Evolutionary conservation across 2,888 invertebrate species (phyloP).

Genomic region (Tipula unca): DNA sequence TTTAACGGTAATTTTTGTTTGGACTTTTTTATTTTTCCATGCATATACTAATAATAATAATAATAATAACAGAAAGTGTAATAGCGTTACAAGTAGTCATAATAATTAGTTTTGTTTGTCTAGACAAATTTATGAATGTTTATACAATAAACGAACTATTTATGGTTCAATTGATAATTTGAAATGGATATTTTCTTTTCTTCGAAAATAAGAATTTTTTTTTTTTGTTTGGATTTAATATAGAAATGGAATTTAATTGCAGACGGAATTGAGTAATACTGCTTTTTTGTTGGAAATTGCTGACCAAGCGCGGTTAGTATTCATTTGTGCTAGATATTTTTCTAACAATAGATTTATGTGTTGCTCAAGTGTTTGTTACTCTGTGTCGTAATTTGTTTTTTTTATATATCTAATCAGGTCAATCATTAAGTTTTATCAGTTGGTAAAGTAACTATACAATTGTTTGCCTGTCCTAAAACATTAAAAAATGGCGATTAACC

Average conservation of each 20-base stretch:
- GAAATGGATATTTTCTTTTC: background rate
- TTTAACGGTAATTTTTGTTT: background rate
- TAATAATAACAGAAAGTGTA: background rate
- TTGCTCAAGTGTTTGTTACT: no score
- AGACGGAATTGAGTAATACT: background rate
- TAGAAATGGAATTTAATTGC: background rate
- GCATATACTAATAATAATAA: no score
- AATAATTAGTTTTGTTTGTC: background rate
- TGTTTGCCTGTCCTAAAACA: no score
- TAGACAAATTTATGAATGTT: background rate
- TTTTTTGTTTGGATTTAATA: no score
- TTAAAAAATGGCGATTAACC: no score
- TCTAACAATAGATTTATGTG: no score
- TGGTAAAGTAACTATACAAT: no score
- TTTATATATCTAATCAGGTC: no score
- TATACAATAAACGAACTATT: background rate
- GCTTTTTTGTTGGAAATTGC: background rate
- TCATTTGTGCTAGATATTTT: background rate
- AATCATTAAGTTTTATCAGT: no score
- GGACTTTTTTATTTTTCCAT: background rate
- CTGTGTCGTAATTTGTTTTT: no score
- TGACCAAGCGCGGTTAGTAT: background rate
- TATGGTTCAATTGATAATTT: background rate
- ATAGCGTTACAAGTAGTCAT: background rate
- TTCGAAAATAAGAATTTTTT: background rate